phyloP scores from a whole-genome alignment of 2,797 vertebrate species.

The Lemur catta region DNA sequence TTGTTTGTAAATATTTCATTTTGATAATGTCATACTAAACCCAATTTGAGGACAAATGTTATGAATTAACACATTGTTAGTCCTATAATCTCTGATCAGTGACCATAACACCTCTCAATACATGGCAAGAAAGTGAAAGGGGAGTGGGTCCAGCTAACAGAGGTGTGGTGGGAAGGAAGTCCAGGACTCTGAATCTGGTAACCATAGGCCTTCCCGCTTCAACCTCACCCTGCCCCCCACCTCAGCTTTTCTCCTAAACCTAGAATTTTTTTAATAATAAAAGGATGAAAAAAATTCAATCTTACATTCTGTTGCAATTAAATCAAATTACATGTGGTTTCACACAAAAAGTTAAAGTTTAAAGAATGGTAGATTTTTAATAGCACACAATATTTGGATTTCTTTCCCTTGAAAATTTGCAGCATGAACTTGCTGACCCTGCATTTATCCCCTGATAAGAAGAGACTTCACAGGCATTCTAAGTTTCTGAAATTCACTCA shows the following conservation, averaged over 20 bases:
- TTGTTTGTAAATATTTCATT: not conserved
- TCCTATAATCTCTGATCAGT: not conserved
- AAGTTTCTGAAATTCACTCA: slow-evolving; percentile 28
- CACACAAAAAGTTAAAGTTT: slow-evolving; percentile 16
- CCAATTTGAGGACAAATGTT: not conserved
- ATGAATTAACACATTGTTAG: not conserved
- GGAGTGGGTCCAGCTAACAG: rapidly evolving
- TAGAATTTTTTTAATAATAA: not conserved
- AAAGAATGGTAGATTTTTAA: slow-evolving; percentile 46
- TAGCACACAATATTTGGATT: not conserved
- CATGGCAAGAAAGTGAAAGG: not conserved
- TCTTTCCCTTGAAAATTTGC: slow-evolving; percentile 35
- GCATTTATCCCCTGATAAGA: slow-evolving; percentile 1
- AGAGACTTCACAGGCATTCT: not conserved
- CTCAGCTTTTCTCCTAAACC: not conserved
- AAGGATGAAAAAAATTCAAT: not conserved
- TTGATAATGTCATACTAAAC: not conserved
- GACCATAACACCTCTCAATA: rapidly evolving
- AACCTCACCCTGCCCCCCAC: rapidly evolving
- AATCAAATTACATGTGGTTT: not conserved
- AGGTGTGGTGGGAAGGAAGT: rapidly evolving
- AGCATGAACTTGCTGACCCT: slow-evolving; percentile 23
- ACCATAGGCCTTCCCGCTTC: rapidly evolving
- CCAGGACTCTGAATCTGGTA: not conserved
- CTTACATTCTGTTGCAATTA: not conserved